Base-by-base conservation (phyloP, 2,797 vertebrate genomes). In the Clamator glandarius region DNA sequence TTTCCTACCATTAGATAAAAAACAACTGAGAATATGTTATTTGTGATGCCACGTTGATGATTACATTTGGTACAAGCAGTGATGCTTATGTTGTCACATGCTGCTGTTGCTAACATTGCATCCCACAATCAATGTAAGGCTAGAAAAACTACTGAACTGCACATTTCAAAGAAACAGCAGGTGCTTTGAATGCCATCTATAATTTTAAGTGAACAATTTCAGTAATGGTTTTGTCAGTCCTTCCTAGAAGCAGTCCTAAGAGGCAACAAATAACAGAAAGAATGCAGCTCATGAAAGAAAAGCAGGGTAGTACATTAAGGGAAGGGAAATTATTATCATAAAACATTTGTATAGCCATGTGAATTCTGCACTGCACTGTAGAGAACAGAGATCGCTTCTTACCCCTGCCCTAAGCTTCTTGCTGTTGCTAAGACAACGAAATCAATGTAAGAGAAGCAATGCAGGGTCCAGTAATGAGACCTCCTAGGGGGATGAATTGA, bases 191-290 rank as follows among this genome's bases (percentile, higher is more conserved):
- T n/a, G 46, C 25, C 48, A 64, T 28, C 82, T 70, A 18, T 42
- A 84, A 74, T 44, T 54, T 57, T 46, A 73, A 81, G 44, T 61
- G 84, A 95, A 84, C 79, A 69, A 61, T 89, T 89, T 87, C 62
- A 54, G 46, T 61, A 70, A 84, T 29, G 8, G 39, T 26, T 91
- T 73, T 76, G 35, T 69, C 51, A 74, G 36, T 57, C 31, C 62
- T 74, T 88, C 55, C 58, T 51, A 76, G 63, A 84, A 94, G 63
- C 46, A 69, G 36, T 35, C 26, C 13, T 59, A 78, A 87, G 23
- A 23, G 78, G 29, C 50, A 92, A 67, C 80, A 93, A 89, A 86
- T 35, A 90, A 75, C 57, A 88, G 92, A 84, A 87, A 80, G 6
- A 90, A 33, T 72, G 80, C 78, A 87, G 61, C 26, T 59, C 50